Evolutionary conservation across 1,140 invertebrate species (phyloP).

Genomic region (Cotesia chilonis): DNA sequence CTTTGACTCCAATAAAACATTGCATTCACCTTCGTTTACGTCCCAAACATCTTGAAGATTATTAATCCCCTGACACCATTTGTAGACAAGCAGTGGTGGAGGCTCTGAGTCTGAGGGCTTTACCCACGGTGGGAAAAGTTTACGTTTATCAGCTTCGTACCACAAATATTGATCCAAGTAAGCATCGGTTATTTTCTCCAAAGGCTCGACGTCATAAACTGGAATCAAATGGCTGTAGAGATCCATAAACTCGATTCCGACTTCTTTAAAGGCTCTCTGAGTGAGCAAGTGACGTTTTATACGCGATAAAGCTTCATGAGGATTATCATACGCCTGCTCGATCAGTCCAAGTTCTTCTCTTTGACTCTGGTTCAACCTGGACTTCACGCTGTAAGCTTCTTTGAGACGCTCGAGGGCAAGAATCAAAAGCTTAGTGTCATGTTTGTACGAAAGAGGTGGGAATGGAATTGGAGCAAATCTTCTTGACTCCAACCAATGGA

Average conservation of each 20-base stretch:
- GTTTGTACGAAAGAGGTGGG: constrained; percentile 98
- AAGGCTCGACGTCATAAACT: constrained; percentile 98
- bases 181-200: constrained; percentile 99
- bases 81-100: constrained; percentile 96
- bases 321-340: constrained; percentile 99
- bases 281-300: constrained; percentile 99
- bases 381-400: constrained; percentile 99
- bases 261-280: constrained; percentile 98
- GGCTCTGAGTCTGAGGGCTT: constrained; percentile 99
- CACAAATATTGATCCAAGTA: constrained; percentile 99
- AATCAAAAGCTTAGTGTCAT: constrained; percentile 98
- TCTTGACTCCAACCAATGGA: constrained; percentile 98
- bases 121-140: constrained; percentile 98
- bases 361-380: constrained; percentile 97
- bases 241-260: constrained; percentile 99
- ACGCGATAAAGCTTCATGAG: constrained; percentile 97
- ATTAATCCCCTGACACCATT: constrained; percentile 99
- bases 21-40: constrained; percentile 96
- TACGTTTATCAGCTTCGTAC: constrained; percentile 99
- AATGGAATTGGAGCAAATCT: constrained; percentile 99
- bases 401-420: constrained; percentile 96
- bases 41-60: constrained; percentile 99
- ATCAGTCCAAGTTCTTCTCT: constrained; percentile 98
- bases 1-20: constrained; percentile 96
- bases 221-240: constrained; percentile 98